Evolutionary conservation across 2,888 invertebrate genomes (phyloP), one percentile per base, ranked within the genome.

Genomic region (Idaea aversata): DNA sequence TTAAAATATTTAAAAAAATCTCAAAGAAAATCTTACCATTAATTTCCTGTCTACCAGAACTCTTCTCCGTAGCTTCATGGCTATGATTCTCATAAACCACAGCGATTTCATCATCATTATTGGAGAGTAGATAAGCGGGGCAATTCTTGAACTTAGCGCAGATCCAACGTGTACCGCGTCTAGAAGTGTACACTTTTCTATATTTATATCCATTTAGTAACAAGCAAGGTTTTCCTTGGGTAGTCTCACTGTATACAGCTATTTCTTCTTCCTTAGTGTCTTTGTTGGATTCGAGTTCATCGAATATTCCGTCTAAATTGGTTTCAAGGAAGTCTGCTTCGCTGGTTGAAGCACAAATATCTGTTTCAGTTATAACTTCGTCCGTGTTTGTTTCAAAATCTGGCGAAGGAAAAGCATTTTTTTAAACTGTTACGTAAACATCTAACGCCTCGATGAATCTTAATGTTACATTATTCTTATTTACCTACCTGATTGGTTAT

Each of bases 171-270:
- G 77, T 76, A 0, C 90, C 91, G 34, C 76, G 70, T 67, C 80
- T 88, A 0, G 83, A 77, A 63, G 71, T 82, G 65, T 88, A 87
- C 0, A 78, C 78, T 69, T 84, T 88, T 62, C 84, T 80, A 65
- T 89, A 92, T 71, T 85, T 82, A 63, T 84, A 77, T 1, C 86
- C 86, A 34, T 85, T 85, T 69, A 85, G 85, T 67, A 85, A 82
- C 15, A 92, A 75, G 15, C 88, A 75, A 0, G 82, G 83, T 61
- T 80, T 86, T 0, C 91, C 90, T 65, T 73, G 81, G 5, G 73
- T 73, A 0, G 90, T 82, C 67, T 88, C 77, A 1, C 89, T 70
- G 62, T 86, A 86, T 15, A 88, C 61, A 0, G 85, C 84, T 6
- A 80, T 74, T 36, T 78, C 75, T 25, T 70, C 72, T 5, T 72